phyloP scores from a whole-genome alignment of 2,888 invertebrate genomes.

The Hedya salicella region DNA sequence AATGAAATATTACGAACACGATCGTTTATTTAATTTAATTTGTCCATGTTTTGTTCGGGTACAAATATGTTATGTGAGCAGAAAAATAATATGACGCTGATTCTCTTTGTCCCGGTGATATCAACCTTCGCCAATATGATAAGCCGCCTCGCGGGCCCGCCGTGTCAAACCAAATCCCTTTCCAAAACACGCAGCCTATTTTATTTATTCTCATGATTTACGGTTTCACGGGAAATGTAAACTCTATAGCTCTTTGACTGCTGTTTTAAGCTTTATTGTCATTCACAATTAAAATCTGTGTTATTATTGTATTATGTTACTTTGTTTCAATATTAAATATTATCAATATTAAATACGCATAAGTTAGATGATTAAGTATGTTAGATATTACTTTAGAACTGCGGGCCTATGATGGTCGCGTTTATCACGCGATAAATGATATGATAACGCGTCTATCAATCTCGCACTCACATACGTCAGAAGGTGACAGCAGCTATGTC shows the following conservation, averaged over 20 bases:
- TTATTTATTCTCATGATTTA: conserved; percentile 53
- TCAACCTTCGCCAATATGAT: conserved; percentile 64
- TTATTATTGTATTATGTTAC: neutral
- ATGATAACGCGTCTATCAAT: too few species aligned
- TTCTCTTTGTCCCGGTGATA: conserved; percentile 36
- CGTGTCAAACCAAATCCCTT: conserved; percentile 71
- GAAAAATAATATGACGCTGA: neutral
- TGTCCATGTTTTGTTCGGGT: too few species aligned
- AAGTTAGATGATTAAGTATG: too few species aligned
- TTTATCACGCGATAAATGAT: too few species aligned
- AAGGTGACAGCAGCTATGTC: too few species aligned
- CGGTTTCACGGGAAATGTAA: neutral
- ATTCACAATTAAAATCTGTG: neutral
- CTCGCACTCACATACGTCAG: too few species aligned
- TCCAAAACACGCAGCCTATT: conserved; percentile 63
- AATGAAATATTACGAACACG: too few species aligned
- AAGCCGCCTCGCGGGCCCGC: conserved; percentile 62
- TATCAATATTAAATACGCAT: too few species aligned
- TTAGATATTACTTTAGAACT: too few species aligned
- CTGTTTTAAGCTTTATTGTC: neutral
- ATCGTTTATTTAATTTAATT: too few species aligned
- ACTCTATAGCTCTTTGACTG: neutral
- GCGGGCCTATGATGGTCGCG: too few species aligned
- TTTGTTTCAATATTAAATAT: neutral
- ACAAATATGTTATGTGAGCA: neutral